Evolutionary conservation across 2,113 vertebrate genomes (phyloP), one percentile per base, ranked within the genome.

Genomic region (Halichoerus grypus): DNA sequence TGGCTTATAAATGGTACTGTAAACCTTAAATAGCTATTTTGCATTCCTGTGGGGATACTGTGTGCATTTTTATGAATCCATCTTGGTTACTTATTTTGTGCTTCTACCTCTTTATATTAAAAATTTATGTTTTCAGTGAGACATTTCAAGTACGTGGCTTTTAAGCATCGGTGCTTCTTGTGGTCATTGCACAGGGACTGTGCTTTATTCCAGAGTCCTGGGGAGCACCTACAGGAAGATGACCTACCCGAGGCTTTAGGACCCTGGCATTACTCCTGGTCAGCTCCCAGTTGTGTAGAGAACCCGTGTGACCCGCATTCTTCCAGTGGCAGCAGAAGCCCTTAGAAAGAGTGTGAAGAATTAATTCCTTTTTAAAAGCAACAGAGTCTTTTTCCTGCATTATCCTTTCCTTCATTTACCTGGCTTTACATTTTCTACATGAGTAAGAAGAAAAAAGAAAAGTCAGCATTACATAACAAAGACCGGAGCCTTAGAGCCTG

Each of bases 311-410:
- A 97, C 95, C 94, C 74, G 80, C 18, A 57, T 33, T 97, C 96
- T 92, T 88, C 77, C 36, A 67, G 42, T 65, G 57, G 57, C 97
- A 98, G 96, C 36, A 97, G 95, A 96, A 97, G 76, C 59, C 85
- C 97, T 98, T 97, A 98, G 92, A 97, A 97, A 91, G 71, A 92
- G 10, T 19, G 42, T 94, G 83, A 91, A 97, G 95, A 98, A 97
- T 95, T 95, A 97, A 98, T 98, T 97, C 46, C 84, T 65, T 96
- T 65, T 97, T 57, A 89, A 98, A 98, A 97, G 88, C 94, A 90
- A 96, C 85, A 93, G 95, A 88, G 94, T 96, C 21, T 36, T 97
- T 98, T 98, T 96, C 91, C 72, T 97, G 88, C 26, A 31, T 97
- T 97, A 89, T 92, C 94, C 91, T 98, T 94, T 87, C 97, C 95